phyloP scores from a whole-genome alignment of 1,140 invertebrate genomes.

The Eufriesea mexicana region DNA sequence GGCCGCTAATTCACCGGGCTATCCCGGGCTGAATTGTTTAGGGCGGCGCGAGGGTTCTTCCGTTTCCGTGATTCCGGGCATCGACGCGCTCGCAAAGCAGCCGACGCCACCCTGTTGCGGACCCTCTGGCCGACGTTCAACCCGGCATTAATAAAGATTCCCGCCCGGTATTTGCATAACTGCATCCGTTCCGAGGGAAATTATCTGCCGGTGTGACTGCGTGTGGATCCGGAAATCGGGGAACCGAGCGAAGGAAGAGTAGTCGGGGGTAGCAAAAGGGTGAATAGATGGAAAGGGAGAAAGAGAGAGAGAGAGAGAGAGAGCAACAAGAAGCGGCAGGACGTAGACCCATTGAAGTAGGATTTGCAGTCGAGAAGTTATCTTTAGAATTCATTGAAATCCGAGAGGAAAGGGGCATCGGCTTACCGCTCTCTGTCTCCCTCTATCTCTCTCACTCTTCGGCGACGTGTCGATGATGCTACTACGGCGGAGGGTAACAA shows the following conservation, averaged over 20 bases:
- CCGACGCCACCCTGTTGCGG: constrained; percentile 13
- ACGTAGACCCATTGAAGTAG: constrained; percentile 27
- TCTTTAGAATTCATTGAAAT: constrained; percentile 76
- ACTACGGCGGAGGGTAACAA: constrained; percentile 41
- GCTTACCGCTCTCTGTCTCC: constrained; percentile 1
- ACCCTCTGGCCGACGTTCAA: constrained; percentile 51
- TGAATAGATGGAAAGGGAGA: background rate
- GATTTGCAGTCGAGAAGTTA: constrained; percentile 65
- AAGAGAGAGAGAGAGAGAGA: constrained; percentile 1
- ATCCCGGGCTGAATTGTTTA: constrained; percentile 35
- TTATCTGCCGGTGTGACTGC: constrained; percentile 33
- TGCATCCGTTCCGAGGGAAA: constrained; percentile 61
- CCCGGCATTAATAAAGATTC: constrained; percentile 72
- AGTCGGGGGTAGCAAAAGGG: background rate
- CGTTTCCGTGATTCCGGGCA: constrained; percentile 46
- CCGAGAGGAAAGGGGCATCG: constrained; percentile 25
- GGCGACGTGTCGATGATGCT: constrained; percentile 58
- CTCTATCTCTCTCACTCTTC: background rate
- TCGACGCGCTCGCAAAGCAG: constrained; percentile 22
- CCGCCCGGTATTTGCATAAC: constrained; percentile 66
- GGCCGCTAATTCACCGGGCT: constrained; percentile 9
- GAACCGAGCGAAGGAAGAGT: constrained; percentile 1
- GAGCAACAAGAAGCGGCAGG: background rate
- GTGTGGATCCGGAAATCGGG: background rate
- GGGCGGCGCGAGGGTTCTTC: constrained; percentile 19